A percentile compares a stretch with the other conserved stretches of the same genome.
Evolutionary conservation across 2,888 invertebrate genomes (phyloP).

Genomic region (Encarsia formosa): DNA sequence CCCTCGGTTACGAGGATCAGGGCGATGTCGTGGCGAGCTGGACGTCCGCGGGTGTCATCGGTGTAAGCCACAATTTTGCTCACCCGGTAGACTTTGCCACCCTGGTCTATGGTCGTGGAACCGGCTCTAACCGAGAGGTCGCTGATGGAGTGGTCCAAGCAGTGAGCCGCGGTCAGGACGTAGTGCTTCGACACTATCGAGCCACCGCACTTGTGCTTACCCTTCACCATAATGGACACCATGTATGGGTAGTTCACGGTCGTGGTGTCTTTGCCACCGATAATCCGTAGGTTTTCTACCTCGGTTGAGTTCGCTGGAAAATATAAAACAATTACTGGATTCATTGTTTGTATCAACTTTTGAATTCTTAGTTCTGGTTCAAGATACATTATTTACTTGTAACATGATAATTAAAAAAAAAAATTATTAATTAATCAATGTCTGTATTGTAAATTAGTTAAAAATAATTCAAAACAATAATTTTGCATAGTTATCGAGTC

Average conservation of each 20-base stretch:
- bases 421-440: too few relatives aligned
- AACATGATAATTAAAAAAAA: too few relatives aligned
- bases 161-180: constrained; percentile 60
- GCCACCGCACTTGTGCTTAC: constrained; percentile 58
- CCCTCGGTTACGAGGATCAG: background rate
- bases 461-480: too few relatives aligned
- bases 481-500: too few relatives aligned
- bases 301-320: too few relatives aligned
- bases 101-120: constrained; percentile 49
- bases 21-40: constrained; percentile 18
- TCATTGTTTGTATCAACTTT: too few relatives aligned
- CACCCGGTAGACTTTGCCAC: constrained; percentile 18
- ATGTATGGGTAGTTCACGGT: constrained; percentile 54
- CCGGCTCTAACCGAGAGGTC: background rate
- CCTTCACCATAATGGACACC: constrained; percentile 48
- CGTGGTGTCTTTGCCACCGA: constrained; percentile 53
- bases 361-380: too few relatives aligned
- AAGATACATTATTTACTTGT: too few relatives aligned
- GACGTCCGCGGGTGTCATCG: too few relatives aligned
- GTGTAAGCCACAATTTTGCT: constrained; percentile 13
- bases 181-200: constrained; percentile 53
- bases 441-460: too few relatives aligned
- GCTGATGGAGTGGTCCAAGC: constrained; percentile 36
- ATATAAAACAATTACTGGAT: too few relatives aligned
- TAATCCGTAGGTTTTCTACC: too few relatives aligned